A percentile compares a stretch with the other conserved stretches of the same genome.
phyloP scores from a whole-genome alignment of 2,113 vertebrate genomes.

The Caranx ignobilis region DNA sequence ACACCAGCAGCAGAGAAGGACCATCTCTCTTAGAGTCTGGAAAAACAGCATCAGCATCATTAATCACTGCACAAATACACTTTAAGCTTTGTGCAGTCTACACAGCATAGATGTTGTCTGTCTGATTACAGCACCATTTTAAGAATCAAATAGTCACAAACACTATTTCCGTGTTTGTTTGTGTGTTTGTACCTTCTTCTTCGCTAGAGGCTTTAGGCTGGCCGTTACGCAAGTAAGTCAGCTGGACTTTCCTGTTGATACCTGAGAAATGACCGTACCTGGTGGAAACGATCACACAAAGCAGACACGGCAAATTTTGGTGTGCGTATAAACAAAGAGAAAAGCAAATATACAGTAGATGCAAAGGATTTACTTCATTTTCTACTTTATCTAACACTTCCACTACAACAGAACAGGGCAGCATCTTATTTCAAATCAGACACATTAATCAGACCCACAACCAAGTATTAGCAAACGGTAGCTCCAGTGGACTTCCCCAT shows the following conservation, averaged over 20 bases:
- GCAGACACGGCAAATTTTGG: conserved; percentile 33
- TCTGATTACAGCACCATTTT: neutral
- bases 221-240: conserved; percentile 94
- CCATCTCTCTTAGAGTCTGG: conserved; percentile 87
- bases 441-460: conserved; percentile 30
- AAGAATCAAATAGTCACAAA: neutral
- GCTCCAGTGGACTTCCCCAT: neutral
- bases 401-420: conserved; percentile 33
- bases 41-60: conserved; percentile 7
- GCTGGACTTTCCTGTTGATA: conserved; percentile 97
- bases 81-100: neutral
- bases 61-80: neutral
- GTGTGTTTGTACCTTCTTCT: conserved; percentile 89
- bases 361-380: conserved; percentile 12
- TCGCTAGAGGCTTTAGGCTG: conserved; percentile 93
- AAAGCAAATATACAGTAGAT: conserved; percentile 16
- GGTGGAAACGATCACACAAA: conserved; percentile 51
- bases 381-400: conserved; percentile 4
- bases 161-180: neutral
- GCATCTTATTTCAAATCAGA: neutral
- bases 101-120: neutral
- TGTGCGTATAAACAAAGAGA: neutral
- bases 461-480: conserved; percentile 22
- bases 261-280: conserved; percentile 99
- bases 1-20: conserved; percentile 92